A percentile compares a stretch with the other conserved stretches of the same genome.
phyloP scores from a whole-genome alignment of 2,888 invertebrate genomes.

The Panorpa germanica region DNA sequence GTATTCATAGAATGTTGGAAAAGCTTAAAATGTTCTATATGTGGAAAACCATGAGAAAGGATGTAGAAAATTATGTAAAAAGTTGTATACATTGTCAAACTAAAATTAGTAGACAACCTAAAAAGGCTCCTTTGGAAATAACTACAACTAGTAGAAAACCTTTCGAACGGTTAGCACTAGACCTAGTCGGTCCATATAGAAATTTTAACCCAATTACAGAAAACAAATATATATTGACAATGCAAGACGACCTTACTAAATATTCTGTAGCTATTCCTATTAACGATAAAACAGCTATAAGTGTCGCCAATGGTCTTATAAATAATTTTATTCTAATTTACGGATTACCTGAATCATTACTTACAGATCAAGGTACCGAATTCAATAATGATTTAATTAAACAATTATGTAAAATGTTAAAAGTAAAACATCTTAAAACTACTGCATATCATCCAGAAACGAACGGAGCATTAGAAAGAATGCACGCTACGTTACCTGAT shows the following conservation, averaged over 20 bases:
- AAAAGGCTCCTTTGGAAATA: conserved; percentile 17
- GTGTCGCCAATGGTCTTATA: conserved; percentile 16
- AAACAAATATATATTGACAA: conserved; percentile 15
- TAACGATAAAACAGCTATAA: conserved; percentile 16
- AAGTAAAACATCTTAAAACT: conserved; percentile 16
- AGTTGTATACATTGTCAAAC: conserved; percentile 17
- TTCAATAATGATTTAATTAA: conserved; percentile 18
- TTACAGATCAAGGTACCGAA: conserved; percentile 21
- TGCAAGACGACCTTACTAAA: conserved; percentile 16
- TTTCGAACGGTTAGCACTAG: conserved; percentile 16
- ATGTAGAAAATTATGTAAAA: conserved; percentile 17
- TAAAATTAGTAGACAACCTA: conserved; percentile 13
- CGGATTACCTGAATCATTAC: conserved; percentile 17
- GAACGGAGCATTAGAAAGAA: conserved; percentile 17
- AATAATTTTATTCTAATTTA: conserved; percentile 18
- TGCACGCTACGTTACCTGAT: conserved; percentile 16
- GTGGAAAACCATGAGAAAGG: conserved; percentile 17
- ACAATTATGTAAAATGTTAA: conserved; percentile 16
- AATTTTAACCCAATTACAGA: conserved; percentile 14
- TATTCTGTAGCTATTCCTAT: conserved; percentile 15
- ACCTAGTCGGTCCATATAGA: conserved; percentile 17
- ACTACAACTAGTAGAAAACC: conserved; percentile 16
- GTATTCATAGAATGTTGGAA: no score
- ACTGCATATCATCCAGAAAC: conserved; percentile 18
- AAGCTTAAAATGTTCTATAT: no score